These are phyloP conservation scores for Doryteuthis pealeii DNA, from an alignment of 1,140 invertebrate species.

Conservation along the genomic window DNA sequence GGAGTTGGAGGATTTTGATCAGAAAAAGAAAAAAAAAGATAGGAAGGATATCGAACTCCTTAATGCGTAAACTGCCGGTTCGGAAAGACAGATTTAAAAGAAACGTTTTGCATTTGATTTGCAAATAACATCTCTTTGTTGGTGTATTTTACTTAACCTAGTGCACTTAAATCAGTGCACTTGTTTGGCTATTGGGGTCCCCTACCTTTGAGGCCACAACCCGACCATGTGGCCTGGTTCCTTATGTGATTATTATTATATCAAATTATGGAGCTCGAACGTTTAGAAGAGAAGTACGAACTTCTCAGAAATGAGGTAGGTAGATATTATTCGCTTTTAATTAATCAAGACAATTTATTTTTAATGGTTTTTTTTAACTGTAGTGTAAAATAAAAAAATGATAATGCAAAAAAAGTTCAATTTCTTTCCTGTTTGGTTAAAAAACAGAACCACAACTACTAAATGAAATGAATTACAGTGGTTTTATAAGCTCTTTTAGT, in stretches of 20 bases:
- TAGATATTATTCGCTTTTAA: not conserved
- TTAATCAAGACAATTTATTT: not conserved
- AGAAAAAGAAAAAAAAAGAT: no score
- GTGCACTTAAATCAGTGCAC: no score
- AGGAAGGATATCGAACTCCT: no score
- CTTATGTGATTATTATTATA: not conserved
- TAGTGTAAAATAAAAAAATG: not conserved
- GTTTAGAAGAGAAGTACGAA: slow-evolving; percentile 5
- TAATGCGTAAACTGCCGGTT: no score
- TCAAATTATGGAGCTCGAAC: not conserved
- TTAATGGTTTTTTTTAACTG: not conserved
- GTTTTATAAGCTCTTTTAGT: not conserved
- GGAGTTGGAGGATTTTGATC: no score
- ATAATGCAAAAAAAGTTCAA: not conserved
- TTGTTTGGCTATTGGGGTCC: no score
- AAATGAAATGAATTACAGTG: not conserved
- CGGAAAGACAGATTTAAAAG: no score
- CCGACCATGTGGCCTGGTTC: no score
- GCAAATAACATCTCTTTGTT: no score
- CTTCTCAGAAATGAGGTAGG: not conserved
- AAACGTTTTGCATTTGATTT: no score
- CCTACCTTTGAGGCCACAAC: no score
- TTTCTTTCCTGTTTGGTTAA: not conserved
- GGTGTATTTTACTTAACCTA: no score
- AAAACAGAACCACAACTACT: not conserved